Base-by-base conservation (phyloP, 2,113 vertebrate genomes). In the Gymnogyps californianus region DNA sequence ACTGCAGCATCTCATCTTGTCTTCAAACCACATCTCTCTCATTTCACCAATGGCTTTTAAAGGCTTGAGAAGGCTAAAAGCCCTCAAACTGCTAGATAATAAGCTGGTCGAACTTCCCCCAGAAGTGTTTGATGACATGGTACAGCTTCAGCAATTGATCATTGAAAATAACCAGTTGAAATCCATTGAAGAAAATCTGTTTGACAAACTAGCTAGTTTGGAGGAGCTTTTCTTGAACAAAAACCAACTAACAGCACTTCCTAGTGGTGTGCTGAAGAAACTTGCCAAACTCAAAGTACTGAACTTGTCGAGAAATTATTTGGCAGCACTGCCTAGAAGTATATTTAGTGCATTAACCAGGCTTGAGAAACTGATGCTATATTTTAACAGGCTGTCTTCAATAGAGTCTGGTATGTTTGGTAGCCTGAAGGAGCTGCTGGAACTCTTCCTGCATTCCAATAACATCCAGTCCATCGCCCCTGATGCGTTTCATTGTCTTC, bases 241-340 rank as follows among this genome's bases (percentile, higher is more conserved):
- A 49, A 99, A 99, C 92, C 97, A 91, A 15, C 97, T 99, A 40
- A 36, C 70, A 51, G 75, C 72, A 59, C 97, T 98, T 82, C 77
- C 98, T 46, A 58, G 90, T 24, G 89, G 88, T 0, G 25, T 98
- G 82, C 99, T 99, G 70, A 79, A 97, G 29, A 94, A 95, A 26
- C 97, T 99, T 38, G 51, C 55, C 81, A 98, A 95, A 40, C 98
- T 99, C 32, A 95, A 16, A 89, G 16, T 94, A 46, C 82, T 99
- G 84, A 98, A 99, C 94, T 94, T 99, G 22, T 98, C 98, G 2
- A 98, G 88, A 77, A 99, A 99, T 96, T 95, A 29, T 70, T 95
- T 99, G 78, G 97, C 97, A 46, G 95, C 70, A 15, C 96, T 99
- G 69, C 98, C 99, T 31, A 77, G 76, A 16, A 98, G 90, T 29